Evolutionary conservation across 2,888 invertebrate genomes (phyloP), one percentile per base, ranked within the genome.

Genomic region (Bombylius major): DNA sequence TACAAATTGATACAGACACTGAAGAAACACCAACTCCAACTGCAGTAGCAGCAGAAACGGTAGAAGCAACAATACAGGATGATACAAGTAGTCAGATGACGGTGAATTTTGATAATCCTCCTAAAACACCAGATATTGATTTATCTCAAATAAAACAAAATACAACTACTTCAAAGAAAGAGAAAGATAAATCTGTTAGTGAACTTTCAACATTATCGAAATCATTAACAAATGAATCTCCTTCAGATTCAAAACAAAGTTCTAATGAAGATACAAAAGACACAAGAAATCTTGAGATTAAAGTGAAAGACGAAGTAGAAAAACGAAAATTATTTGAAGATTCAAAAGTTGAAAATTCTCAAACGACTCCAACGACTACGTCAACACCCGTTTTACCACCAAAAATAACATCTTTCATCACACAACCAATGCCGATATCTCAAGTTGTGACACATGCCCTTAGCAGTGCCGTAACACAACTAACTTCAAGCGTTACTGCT

Each of bases 1-100:
- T 89, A 32, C 84, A 89, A 70, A 90, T 91, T 57, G 90, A 90
- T 69, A 89, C 89, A 0, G 90, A 90, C 65, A 88, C 87, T 9
- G 90, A 90, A 67, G 89, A 90, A 67, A 76, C 77, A 42, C 23
- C 23, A 23, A 23, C 23, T 23, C 23, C 23, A 23, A 23, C 23
- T 23, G 23, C 23, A 23, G 23, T 23, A 23, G 23, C 23, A 23
- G 23, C 23, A 23, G 23, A 2, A 23, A 3, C 23, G 3, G 23
- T 23, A 23, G 23, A 1, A 23, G 23, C 1, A 23, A 23, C 23
- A 3, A 3, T 23, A 23, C 82, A 83, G 52, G 85, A 85, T 34
- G 77, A 78, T 60, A 72, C 66, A 0, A 67, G 69, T 33, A 71
- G 72, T 47, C 66, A 68, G 39, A 23, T 55, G 5, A 32, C 13